Base-by-base conservation (phyloP, 2,113 vertebrate genomes). In the Motacilla alba region DNA sequence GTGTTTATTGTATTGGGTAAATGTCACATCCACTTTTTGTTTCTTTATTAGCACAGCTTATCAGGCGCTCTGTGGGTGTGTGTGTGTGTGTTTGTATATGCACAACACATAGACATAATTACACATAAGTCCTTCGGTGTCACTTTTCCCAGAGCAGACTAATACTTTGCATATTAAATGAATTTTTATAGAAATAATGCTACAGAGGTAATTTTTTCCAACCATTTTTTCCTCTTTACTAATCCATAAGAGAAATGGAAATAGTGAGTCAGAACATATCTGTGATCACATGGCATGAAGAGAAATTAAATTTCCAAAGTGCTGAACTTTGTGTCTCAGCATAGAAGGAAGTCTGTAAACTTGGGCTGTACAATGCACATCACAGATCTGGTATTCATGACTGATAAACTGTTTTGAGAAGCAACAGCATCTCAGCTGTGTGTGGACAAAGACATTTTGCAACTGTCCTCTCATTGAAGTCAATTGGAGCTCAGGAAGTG, bases 31-130 rank as follows among this genome's bases (percentile, higher is more conserved):
- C 41, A 2, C 63, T 91, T 95, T 83, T 89, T 93, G 93, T 73
- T 79, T 89, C 31, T 85, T 43, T 68, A 79, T 96, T 81, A 95
- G 87, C 77, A 72, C 49, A 87, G 87, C 66, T 79, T 87, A 89
- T 81, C 64, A 82, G 56, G 72, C 15, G 0, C 35, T 67, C 12
- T 72, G 44, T 64, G 26, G 52, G 67, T 74, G 47, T 28, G 16
- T 52, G 27, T 83, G 28, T 69, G 37, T 59, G 44, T 87, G 41
- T 87, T 85, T 96, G 82, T 80, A 43, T 67, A 96, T 81, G 85
- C 93, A 93, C 87, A 90, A 92, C 59, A 86, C 93, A 95, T 9
- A 93, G 72, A 58, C 72, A 89, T 83, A 87, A 96, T 93, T 95
- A 84, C 67, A 83, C 69, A 20, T 26, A 50, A 87, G 62, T 95